Base-by-base conservation (phyloP, 2,113 vertebrate genomes). In the Peromyscus maniculatus region DNA sequence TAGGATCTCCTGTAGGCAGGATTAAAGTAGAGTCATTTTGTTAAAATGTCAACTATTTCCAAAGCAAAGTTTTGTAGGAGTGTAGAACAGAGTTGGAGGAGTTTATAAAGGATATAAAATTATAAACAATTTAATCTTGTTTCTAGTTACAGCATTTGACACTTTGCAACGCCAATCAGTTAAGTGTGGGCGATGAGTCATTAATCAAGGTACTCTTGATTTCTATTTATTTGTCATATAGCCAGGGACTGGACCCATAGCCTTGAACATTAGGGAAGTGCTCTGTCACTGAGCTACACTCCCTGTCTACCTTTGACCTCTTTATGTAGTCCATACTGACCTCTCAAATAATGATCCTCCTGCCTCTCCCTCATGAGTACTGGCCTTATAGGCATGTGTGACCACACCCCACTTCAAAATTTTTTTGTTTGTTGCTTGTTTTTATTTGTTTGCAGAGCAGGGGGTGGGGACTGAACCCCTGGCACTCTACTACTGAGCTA, bases 1-100 rank as follows among this genome's bases (percentile, higher is more conserved):
- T 52, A 91, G 92, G 91, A 86, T 17, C 26, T n/a, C 79, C 67
- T 33, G 31, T 55, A 87, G 28, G 13, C 66, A 94, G 43, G 46
- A 55, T 91, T 80, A 82, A 79, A 89, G 79, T 72, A 83, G 71
- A 80, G 57, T 69, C 31, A 31, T 91, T 94, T 94, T 46, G 49
- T 71, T 89, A 89, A 95, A 67, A 87, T 89, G n/a, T 87, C 33
- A 89, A 64, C 74, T 15, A 74, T 52, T 96, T 91, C 21, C 75
- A 91, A 96, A 86, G 64, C 36, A 91, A 95, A 80, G 1, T 71
- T 95, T 82, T 49, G 33, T 57, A 90, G 59, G 12, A 10, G 1
- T 80, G 2, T 67, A 80, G 43, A 59, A 33, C 93, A 13, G 22
- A 21, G 3, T 33, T 77, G n/a, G 78, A 92, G 77, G 7, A 4